Conservation (phyloP, 2,888 invertebrate species). For the Coenonympha arcania region DNA sequence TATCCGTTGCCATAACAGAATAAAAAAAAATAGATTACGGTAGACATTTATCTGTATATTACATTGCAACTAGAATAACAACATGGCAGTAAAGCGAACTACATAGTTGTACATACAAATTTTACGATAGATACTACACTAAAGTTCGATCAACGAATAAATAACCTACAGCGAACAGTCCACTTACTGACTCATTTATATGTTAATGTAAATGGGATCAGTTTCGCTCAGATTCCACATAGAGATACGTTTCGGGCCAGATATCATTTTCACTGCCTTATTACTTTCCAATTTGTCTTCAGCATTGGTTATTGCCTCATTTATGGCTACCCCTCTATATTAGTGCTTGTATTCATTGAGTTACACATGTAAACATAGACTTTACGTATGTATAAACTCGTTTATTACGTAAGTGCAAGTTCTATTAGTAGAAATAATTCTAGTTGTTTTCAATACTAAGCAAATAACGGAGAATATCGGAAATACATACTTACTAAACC, state of each 20-base stretch:
- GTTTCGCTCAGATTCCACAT: slow-evolving; percentile 65
- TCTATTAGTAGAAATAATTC: not conserved
- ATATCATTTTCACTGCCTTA: slow-evolving; percentile 74
- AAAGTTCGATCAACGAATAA: slow-evolving; percentile 44
- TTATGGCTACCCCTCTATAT: slow-evolving; percentile 54
- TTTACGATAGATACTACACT: slow-evolving; percentile 45
- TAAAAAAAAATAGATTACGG: no score
- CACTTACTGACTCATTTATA: slow-evolving; percentile 73
- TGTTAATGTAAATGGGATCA: slow-evolving; percentile 65
- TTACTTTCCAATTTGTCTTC: slow-evolving; percentile 73
- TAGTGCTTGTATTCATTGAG: slow-evolving; percentile 29
- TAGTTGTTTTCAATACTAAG: no score
- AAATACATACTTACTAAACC: no score
- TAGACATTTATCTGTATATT: no score
- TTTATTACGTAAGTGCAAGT: not conserved
- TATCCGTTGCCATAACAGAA: no score
- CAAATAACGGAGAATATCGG: no score
- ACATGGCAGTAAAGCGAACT: no score
- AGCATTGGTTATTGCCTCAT: slow-evolving; percentile 67
- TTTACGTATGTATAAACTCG: no score
- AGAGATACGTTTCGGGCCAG: slow-evolving; percentile 63
- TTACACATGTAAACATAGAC: slow-evolving; percentile 17
- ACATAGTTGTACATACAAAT: no score
- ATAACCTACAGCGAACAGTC: slow-evolving; percentile 57
- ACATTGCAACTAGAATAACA: not conserved